Evolutionary conservation across 2,113 vertebrate genomes (phyloP).

Genomic region (Rhabdomys dilectus): DNA sequence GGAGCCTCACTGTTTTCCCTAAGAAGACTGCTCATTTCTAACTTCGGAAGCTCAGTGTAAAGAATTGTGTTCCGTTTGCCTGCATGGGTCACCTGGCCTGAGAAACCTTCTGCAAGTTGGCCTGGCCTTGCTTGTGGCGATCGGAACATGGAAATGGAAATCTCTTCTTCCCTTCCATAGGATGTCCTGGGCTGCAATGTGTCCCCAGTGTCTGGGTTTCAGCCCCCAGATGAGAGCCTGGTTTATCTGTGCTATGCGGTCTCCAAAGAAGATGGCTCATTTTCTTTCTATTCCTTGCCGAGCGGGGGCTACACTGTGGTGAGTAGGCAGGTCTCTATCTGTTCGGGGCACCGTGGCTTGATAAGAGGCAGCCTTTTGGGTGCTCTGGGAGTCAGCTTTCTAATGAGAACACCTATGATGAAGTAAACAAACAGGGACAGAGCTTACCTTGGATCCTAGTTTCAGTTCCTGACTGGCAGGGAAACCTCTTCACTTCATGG

Average conservation of each 20-base stretch:
- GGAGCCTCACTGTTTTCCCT: neutral
- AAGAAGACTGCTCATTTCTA: neutral
- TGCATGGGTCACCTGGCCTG: neutral
- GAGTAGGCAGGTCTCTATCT: conserved; percentile 59
- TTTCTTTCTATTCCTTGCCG: conserved; percentile 94
- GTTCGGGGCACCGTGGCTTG: rapidly evolving
- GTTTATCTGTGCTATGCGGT: conserved; percentile 93
- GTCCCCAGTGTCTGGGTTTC: conserved; percentile 92
- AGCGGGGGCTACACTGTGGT: conserved; percentile 97
- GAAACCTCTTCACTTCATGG: neutral
- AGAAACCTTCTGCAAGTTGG: neutral
- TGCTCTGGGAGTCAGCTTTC: neutral
- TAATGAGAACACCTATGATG: neutral
- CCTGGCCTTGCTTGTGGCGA: neutral
- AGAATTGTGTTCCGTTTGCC: neutral
- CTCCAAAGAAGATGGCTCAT: conserved; percentile 95
- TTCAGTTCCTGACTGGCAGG: neutral
- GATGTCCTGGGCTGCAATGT: conserved; percentile 92
- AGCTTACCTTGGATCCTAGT: neutral
- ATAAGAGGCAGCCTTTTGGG: neutral
- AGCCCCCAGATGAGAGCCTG: conserved; percentile 89
- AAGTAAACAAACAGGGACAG: neutral
- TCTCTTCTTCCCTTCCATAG: conserved; percentile 80
- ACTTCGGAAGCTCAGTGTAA: neutral
- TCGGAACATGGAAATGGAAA: neutral